These are phyloP conservation scores for Crenuchus spilurus DNA, from an alignment of 2,797 vertebrate genomes.

Conservation along the genomic window DNA sequence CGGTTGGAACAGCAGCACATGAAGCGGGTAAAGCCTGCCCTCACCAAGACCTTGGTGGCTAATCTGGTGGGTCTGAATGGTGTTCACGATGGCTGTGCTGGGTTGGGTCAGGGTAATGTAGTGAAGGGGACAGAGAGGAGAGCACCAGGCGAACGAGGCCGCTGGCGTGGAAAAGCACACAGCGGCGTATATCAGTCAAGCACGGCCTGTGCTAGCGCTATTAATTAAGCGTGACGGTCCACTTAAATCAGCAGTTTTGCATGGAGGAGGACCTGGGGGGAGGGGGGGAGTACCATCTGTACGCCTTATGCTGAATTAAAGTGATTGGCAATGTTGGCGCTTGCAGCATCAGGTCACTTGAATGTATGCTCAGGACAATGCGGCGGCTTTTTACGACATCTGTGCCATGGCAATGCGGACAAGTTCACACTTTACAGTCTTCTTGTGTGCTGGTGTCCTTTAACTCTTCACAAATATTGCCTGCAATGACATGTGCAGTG, in stretches of 20 bases:
- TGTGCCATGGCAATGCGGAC: neutral
- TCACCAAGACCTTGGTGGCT: slow-evolving; percentile 68
- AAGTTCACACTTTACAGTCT: neutral
- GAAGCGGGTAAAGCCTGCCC: slow-evolving; percentile 41
- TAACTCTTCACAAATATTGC: no score
- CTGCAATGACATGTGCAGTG: no score
- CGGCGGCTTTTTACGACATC: neutral
- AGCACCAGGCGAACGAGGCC: slow-evolving; percentile 61
- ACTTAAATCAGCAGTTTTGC: slow-evolving; percentile 80
- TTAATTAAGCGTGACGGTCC: slow-evolving; percentile 80
- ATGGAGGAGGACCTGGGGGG: slow-evolving; percentile 64
- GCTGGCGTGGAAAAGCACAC: slow-evolving; percentile 63
- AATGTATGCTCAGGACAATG: slow-evolving; percentile 41
- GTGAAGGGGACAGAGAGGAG: neutral
- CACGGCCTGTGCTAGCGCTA: slow-evolving; percentile 67
- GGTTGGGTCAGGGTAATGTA: neutral
- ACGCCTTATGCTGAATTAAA: slow-evolving; percentile 68
- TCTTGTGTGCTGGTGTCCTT: no score
- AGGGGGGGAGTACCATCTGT: slow-evolving; percentile 73
- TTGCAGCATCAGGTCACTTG: slow-evolving; percentile 52
- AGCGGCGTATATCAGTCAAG: slow-evolving; percentile 69
- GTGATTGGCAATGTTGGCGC: slow-evolving; percentile 74
- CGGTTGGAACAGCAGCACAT: neutral
- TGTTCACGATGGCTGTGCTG: neutral
- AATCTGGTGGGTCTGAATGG: slow-evolving; percentile 51